Percentiles rank a stretch among this genome's conserved stretches.
Evolutionary conservation across 2,797 vertebrate species (phyloP).

Genomic region (Picus viridis): DNA sequence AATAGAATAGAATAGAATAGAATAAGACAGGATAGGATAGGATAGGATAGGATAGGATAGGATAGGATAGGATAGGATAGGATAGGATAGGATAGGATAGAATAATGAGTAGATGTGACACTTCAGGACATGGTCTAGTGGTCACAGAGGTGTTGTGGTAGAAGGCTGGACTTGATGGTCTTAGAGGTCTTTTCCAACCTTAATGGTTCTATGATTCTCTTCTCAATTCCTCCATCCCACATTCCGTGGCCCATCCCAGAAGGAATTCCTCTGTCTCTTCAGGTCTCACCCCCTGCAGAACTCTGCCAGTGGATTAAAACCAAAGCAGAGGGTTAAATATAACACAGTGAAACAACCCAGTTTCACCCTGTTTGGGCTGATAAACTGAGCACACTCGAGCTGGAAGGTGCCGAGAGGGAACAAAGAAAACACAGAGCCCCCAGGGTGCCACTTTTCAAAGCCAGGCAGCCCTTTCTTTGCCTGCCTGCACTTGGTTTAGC

Average conservation of each 20-base stretch:
- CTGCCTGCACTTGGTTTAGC: neutral
- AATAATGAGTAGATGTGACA: too few relatives aligned
- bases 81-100: too few relatives aligned
- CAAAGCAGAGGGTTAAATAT: neutral
- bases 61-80: too few relatives aligned
- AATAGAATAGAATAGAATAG: too few relatives aligned
- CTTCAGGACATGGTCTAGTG: too few relatives aligned
- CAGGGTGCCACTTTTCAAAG: neutral
- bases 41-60: too few relatives aligned
- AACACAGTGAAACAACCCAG: neutral
- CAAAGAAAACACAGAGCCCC: slow-evolving; percentile 12
- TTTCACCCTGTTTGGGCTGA: neutral
- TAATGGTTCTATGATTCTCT: too few relatives aligned
- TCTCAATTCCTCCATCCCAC: neutral
- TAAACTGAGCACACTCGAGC: neutral
- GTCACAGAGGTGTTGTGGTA: too few relatives aligned
- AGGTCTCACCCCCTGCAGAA: neutral
- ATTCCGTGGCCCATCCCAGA: accelerated
- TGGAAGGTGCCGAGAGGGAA: neutral
- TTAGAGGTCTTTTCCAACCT: too few relatives aligned
- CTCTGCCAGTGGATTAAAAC: neutral
- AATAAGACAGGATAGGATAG: too few relatives aligned
- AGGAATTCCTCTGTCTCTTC: neutral
- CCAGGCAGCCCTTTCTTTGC: neutral
- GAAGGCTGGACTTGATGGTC: too few relatives aligned